Base-by-base conservation (phyloP, 2,113 vertebrate species). In the Melanotaenia duboulayi region DNA sequence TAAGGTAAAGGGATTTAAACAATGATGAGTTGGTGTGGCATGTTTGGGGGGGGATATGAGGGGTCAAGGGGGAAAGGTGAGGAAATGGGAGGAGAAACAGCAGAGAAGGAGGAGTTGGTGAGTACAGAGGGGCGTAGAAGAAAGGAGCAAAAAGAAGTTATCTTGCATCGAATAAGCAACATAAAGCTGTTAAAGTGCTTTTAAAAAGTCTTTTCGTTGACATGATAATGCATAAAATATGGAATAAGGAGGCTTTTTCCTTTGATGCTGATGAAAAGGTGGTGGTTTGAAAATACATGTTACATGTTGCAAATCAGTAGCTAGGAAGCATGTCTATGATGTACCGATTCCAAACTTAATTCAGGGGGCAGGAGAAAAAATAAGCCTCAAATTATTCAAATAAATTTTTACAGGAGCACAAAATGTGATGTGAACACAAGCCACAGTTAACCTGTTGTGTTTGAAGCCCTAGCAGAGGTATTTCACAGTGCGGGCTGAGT, bases 401-500 rank as follows among this genome's bases (percentile, higher is more conserved):
- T n/a, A 64, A 37, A 49, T 20, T 63, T 70, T 62, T 35, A 65
- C 35, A 19, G 58, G 37, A n/a, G 55, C 25, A 14, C 58, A 32
- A 61, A 70, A 42, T 58, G 37, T 20, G 52, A 66, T 25, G 78
- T 86, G 50, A 83, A 76, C 59, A 83, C 19, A 24, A 60, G 56
- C 44, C 74, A 82, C 80, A 87, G 77, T 78, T 20, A 78, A 49
- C 35, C 35, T 8, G 46, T 71, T 54, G 58, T 64, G 66, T 46
- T 56, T 56, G 35, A 76, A 80, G 68, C 46, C 50, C 42, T 22
- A 20, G 60, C n/a, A 55, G 76, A 83, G 81, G 73, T 72, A 83
- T 85, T 85, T 90, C 69, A 75, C 63, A 19, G 85, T 2, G 32
- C 23, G 42, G 68, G 46, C 79, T 72, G 64, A 86, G 78, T 86